Base-by-base conservation (phyloP, 2,797 vertebrate species). In the Cossypha dichroa region DNA sequence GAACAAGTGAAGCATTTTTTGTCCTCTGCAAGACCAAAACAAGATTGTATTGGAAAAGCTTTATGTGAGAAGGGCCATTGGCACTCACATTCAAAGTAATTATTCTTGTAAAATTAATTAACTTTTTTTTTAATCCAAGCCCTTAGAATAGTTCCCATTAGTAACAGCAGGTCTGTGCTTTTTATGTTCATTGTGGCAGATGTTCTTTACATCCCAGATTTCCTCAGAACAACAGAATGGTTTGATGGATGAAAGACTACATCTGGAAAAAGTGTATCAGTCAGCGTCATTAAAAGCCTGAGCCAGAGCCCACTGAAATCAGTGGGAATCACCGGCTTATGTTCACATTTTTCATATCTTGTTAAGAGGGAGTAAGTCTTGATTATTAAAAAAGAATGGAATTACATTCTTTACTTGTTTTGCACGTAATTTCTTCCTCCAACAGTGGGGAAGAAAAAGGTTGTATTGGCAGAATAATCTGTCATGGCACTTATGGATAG, bases 61-160 rank as follows among this genome's bases (percentile, higher is more conserved):
- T 94, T 91, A 80, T 93, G 72, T 92, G 81, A 91, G 75, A 90
- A 90, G 74, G 84, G 91, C 90, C 92, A 83, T 62, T 88, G 81
- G 60, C 78, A 79, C 29, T 89, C 58, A 54, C 67, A 80, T 91
- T 94, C 84, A 83, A 83, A 83, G 84, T 85, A 93, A 96, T 94
- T 96, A 96, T 90, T 96, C 91, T 91, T 95, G 85, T 90, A 92
- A 92, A 96, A 94, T 97, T 96, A 96, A 96, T 96, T 96, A 92
- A 91, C 38, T 90, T 87, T 88, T 89, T 87, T 85, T 84, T 41
- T 5, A 94, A 85, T 88, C 64, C 25, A 52, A 94, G 49, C 76
- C 69, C 29, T 90, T 81, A 78, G 66, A 95, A 88, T 86, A 76
- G 51, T 94, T 96, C 59, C 51, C 76, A 94, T 91, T 93, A 93